Base-by-base conservation (phyloP, 2,113 vertebrate genomes). In the Nibea albiflora region DNA sequence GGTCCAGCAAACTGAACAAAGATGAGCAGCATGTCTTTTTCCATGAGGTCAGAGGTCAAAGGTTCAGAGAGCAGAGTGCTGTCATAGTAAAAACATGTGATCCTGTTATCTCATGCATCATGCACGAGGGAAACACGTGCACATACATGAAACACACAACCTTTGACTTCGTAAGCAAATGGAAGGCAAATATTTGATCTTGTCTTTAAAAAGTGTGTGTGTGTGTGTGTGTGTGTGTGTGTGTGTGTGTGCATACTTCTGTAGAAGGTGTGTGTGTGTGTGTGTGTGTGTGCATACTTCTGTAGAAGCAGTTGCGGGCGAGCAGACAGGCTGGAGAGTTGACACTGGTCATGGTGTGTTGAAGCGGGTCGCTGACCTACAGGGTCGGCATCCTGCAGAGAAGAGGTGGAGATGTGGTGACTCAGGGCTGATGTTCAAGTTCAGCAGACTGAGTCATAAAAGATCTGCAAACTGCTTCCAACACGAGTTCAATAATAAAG, bases 301-400 rank as follows among this genome's bases (percentile, higher is more conserved):
- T 89, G 86, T 93, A 92, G 81, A 94, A 94, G 64, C 90, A 82
- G 69, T 93, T 95, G 31, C 89, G 71, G 70, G 94, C 91, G 2
- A 94, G 91, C 66, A 95, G 76, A 76, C 91, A 93, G 68, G 91
- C 92, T 11, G 94, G 93, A 60, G 94, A 92, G 83, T 94, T 94
- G 69, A 95, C 90, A 28, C 88, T 91, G 83, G 88, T 92, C 93
- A 94, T 95, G 89, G 26, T 15, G 22, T 14, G 65, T 82, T 56
- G 35, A 39, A n/a, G 24, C 4, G 5, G 42, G 67, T 57, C 5
- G 3, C 19, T 44, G 63, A 72, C 67, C 73, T 80, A 52, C 42
- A 44, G 44, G 69, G 57, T 68, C 72, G 68, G 49, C 73, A 65
- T 78, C 65, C 85, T 77, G 46, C 16, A 81, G 60, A 73, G 1